These are phyloP conservation scores for Sarcophaga rosellei DNA, from an alignment of 2,888 invertebrate species.

Conservation along the genomic window DNA sequence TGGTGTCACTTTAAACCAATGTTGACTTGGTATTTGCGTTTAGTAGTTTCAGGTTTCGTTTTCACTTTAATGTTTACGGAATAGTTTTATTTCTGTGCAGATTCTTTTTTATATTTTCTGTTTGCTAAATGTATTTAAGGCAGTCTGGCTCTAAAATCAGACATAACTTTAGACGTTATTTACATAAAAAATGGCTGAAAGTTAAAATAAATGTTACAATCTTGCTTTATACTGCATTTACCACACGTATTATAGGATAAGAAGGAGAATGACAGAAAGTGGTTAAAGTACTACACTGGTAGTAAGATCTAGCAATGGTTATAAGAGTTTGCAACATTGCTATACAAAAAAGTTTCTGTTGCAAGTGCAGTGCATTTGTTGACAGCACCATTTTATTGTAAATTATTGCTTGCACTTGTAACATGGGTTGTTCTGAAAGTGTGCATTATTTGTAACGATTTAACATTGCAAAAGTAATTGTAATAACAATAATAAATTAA, in stretches of 20 bases:
- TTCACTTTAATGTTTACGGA: constrained; percentile 3
- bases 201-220: constrained; percentile 37
- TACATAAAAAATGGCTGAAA: constrained; percentile 64
- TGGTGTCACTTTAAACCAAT: neutral
- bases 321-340: neutral
- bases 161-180: constrained; percentile 66
- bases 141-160: constrained; percentile 60
- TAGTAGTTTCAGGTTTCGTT: constrained; percentile 3
- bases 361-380: neutral
- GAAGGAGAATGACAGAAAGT: neutral
- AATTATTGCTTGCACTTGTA: constrained; percentile 42
- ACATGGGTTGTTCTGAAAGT: neutral
- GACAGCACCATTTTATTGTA: constrained; percentile 41
- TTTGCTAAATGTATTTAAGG: constrained; percentile 17
- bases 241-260: neutral
- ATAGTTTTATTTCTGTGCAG: neutral
- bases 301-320: neutral
- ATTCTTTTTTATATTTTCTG: neutral
- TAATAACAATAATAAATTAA: too few relatives aligned
- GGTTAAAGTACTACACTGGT: neutral
- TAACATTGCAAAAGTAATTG: too few relatives aligned
- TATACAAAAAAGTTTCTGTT: neutral
- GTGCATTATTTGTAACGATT: too few relatives aligned
- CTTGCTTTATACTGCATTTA: neutral
- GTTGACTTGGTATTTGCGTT: constrained; percentile 6